phyloP scores from a whole-genome alignment of 2,113 vertebrate species.

The Brevimyrus niger region DNA sequence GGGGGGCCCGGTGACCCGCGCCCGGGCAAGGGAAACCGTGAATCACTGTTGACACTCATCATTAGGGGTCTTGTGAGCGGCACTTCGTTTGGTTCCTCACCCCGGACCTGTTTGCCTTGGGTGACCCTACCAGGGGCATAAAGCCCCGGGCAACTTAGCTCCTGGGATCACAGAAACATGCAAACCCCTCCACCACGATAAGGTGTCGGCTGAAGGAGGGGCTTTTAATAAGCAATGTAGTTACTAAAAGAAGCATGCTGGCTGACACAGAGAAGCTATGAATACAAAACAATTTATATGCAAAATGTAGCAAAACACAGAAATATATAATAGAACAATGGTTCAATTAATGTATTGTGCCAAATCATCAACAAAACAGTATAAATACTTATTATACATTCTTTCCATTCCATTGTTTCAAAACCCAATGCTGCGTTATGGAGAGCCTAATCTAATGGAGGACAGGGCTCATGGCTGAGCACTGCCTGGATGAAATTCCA shows the following conservation, averaged over 20 bases:
- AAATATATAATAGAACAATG: background rate
- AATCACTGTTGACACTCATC: too few relatives aligned
- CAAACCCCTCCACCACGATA: too few relatives aligned
- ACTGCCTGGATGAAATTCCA: background rate
- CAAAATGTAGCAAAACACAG: background rate
- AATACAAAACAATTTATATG: background rate
- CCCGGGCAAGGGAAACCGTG: too few relatives aligned
- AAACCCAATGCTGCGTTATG: background rate
- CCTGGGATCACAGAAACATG: too few relatives aligned
- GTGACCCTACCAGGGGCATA: too few relatives aligned
- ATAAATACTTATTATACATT: background rate
- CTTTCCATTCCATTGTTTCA: background rate
- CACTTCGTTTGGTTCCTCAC: too few relatives aligned
- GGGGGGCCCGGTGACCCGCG: too few relatives aligned
- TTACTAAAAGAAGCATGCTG: background rate
- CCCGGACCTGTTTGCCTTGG: too few relatives aligned
- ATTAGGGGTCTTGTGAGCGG: too few relatives aligned
- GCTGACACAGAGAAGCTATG: background rate
- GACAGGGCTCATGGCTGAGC: background rate
- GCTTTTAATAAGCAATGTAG: background rate
- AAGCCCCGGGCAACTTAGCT: too few relatives aligned
- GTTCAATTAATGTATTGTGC: background rate
- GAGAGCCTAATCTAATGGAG: background rate
- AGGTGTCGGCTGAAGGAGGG: too few relatives aligned
- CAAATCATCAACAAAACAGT: background rate